A percentile compares a stretch with the other conserved stretches of the same genome.
phyloP scores from a whole-genome alignment of 2,113 vertebrate genomes.

The Diadophis punctatus region DNA sequence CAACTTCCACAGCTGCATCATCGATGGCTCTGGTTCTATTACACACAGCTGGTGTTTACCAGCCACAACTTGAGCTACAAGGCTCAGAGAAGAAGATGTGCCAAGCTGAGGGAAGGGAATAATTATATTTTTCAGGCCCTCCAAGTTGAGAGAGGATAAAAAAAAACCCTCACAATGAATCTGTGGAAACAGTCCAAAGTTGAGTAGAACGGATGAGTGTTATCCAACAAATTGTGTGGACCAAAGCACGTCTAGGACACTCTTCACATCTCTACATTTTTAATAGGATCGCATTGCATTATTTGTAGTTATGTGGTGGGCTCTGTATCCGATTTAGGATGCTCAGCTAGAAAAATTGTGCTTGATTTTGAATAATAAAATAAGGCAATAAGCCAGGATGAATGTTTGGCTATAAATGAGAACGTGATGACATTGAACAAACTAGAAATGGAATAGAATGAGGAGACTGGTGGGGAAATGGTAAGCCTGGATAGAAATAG shows the following conservation, averaged over 20 bases:
- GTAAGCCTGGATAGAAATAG: neutral
- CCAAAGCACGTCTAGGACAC: neutral
- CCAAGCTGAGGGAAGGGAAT: neutral
- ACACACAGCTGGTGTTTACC: neutral
- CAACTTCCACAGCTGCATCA: neutral
- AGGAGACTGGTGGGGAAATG: neutral
- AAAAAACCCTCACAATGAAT: too few species aligned
- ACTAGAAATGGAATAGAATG: neutral
- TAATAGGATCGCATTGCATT: neutral
- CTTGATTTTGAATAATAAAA: neutral
- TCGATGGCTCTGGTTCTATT: neutral
- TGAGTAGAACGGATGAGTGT: neutral
- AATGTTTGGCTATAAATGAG: neutral
- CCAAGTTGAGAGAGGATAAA: neutral
- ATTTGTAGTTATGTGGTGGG: neutral
- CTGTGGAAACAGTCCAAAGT: neutral
- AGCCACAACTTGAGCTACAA: neutral
- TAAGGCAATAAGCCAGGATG: neutral
- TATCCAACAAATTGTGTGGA: neutral
- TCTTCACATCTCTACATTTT: neutral
- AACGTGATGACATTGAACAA: neutral
- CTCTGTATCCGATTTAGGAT: neutral
- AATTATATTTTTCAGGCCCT: neutral
- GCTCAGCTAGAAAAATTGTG: neutral
- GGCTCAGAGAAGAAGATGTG: neutral